phyloP scores from a whole-genome alignment of 2,113 vertebrate genomes.

The Recurvirostra avosetta region DNA sequence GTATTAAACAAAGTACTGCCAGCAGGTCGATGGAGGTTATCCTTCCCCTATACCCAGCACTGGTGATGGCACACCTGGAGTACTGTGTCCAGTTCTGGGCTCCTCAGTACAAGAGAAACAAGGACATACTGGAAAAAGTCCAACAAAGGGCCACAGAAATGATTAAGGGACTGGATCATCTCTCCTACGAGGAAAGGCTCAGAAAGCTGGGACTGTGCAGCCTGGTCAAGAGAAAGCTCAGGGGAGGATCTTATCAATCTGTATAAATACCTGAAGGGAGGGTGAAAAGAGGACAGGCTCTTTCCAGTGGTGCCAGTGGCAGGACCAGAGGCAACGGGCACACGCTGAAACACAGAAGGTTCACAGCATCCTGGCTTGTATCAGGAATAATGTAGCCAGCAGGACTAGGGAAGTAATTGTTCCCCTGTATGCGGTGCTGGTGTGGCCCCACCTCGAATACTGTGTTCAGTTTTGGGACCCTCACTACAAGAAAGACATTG shows the following conservation, averaged over 20 bases:
- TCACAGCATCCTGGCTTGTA: too few relatives aligned
- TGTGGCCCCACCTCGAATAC: too few relatives aligned
- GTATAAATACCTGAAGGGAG: neutral
- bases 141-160: neutral
- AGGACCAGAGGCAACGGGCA: neutral
- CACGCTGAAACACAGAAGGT: neutral
- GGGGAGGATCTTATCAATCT: neutral
- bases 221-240: neutral
- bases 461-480: too few relatives aligned
- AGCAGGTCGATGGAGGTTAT: rapidly evolving
- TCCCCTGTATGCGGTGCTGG: too few relatives aligned
- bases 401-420: too few relatives aligned
- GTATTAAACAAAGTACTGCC: neutral
- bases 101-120: neutral
- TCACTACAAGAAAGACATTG: too few relatives aligned
- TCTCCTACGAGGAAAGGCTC: neutral
- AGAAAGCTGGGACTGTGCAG: neutral
- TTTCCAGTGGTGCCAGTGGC: neutral
- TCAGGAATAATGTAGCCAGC: too few relatives aligned
- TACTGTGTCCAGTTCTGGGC: neutral
- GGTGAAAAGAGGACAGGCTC: neutral
- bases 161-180: neutral
- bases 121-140: neutral
- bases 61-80: neutral
- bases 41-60: neutral